Base-by-base conservation (phyloP, 2,797 vertebrate species). In the Paratrypauchen microcephalus region DNA sequence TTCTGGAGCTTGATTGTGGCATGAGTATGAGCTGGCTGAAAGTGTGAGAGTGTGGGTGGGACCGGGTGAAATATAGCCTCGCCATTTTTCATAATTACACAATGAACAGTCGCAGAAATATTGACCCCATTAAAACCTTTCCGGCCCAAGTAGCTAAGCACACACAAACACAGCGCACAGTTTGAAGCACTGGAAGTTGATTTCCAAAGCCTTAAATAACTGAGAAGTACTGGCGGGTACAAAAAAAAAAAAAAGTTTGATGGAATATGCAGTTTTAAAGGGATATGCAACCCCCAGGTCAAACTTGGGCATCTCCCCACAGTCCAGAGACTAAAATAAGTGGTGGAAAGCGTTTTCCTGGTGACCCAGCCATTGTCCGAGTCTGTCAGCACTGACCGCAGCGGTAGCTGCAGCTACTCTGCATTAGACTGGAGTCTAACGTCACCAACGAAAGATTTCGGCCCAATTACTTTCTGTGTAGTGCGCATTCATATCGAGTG, bases 71-170 rank as follows among this genome's bases (percentile, higher is more conserved):
- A 78, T 78, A 81, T 68, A 73, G 72, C 73, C 67, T 73, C 52
- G 58, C 65, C 73, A 86, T 92, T 92, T 89, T 88, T 92, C 84
- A 90, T 88, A 90, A 91, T 92, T 88, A 89, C 82, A 78, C 82
- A 89, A 89, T 91, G 87, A 88, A 91, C 83, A 90, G 89, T 87
- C 89, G 91, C 77, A 69, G 69, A 83, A 81, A 90, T 88, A 91
- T 79, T 89, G 86, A 65, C 77, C 39, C 78, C 78, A 91, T 88
- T 90, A 89, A 88, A 87, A 87, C 77, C 71, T 68, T 75, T 50
- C 50, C n/a, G 83, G 77, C 59, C 66, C 69, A 70, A 52, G 60
- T 56, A 69, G 55, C 21, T 59, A 69, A 61, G 30, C 52, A 55
- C 18, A 39, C 57, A 74, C 5, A 70, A 36, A 65, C 52, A 76